Percentiles rank a stretch among this genome's conserved stretches.
Evolutionary conservation across 1,140 invertebrate genomes (phyloP).

Genomic region (Paralvinella palmiformis): DNA sequence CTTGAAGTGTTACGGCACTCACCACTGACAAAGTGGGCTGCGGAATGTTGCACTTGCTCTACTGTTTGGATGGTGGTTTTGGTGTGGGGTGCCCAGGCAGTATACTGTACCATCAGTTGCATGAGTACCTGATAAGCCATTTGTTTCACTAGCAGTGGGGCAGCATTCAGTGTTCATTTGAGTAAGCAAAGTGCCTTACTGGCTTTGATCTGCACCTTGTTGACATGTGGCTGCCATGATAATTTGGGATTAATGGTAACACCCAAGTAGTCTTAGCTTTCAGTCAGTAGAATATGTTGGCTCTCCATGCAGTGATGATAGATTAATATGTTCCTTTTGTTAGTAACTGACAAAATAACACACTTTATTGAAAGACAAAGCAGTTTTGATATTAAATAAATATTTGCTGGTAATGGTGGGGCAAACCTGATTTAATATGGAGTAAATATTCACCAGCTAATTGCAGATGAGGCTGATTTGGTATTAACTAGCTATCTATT

Average conservation of each 20-base stretch:
- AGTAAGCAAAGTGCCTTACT: not conserved
- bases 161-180: not conserved
- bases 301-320: conserved; percentile 6
- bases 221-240: not conserved
- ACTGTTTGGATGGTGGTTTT: not conserved
- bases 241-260: not conserved
- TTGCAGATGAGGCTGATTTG: no score
- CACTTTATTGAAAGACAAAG: no score
- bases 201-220: conserved; percentile 5
- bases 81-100: not conserved
- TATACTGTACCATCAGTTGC: not conserved
- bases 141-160: no score
- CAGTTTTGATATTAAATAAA: no score
- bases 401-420: no score
- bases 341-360: not conserved
- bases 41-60: not conserved
- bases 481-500: no score
- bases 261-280: not conserved
- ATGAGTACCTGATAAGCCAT: not conserved
- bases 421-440: no score
- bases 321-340: not conserved
- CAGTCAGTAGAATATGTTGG: conserved; percentile 2
- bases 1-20: not conserved
- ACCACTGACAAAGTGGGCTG: not conserved
- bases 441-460: no score